phyloP scores from a whole-genome alignment of 92 coral and sea anemone genomes.

The Heliopora coerulea region DNA sequence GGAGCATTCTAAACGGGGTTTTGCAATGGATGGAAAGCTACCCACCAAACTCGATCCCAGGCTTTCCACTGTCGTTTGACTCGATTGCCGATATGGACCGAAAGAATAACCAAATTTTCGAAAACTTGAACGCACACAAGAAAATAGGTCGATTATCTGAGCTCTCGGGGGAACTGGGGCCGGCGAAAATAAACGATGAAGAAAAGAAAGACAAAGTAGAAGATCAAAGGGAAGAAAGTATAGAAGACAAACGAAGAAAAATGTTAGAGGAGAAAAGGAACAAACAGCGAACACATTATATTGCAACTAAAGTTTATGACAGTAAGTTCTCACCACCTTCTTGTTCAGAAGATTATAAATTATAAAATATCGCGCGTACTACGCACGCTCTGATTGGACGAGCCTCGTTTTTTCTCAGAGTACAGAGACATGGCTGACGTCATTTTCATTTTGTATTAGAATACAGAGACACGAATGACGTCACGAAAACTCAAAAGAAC shows the following conservation, averaged over 20 bases:
- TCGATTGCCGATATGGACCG: neutral
- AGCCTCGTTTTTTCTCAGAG: no score
- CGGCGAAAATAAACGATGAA: neutral
- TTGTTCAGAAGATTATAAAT: no score
- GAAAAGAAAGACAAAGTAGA: conserved; percentile 23
- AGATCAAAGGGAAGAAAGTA: conserved; percentile 8
- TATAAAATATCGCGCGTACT: no score
- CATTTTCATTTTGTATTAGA: no score
- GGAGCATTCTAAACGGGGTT: conserved; percentile 9
- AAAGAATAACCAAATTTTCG: neutral
- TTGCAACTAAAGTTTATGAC: conserved; percentile 22
- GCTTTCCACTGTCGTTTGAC: neutral
- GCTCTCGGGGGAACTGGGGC: conserved; percentile 23
- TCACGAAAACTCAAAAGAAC: no score
- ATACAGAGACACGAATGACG: no score
- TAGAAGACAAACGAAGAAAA: conserved; percentile 27
- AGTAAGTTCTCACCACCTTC: neutral
- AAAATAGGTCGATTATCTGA: conserved; percentile 15
- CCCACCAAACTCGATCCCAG: conserved; percentile 16
- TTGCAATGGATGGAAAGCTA: conserved; percentile 23
- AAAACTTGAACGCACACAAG: conserved; percentile 2
- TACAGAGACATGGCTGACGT: no score
- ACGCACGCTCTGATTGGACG: no score
- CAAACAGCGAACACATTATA: conserved; percentile 32
- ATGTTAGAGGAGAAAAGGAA: conserved; percentile 20